phyloP scores from a whole-genome alignment of 2,113 vertebrate species.

The Machaerirhynchus nigripectus region DNA sequence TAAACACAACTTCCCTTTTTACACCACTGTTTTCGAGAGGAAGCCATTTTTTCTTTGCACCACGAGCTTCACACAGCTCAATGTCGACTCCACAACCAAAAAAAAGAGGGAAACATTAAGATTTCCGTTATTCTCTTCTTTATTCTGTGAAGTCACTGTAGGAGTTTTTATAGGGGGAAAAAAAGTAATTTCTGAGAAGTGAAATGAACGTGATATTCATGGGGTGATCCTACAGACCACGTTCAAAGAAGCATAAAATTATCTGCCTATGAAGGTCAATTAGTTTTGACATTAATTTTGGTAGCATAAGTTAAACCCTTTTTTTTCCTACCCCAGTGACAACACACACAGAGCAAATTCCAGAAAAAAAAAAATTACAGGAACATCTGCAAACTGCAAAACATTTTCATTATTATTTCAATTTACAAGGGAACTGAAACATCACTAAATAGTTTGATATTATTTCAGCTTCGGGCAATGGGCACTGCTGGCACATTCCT shows the following conservation, averaged over 20 bases:
- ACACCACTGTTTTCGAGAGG: background rate
- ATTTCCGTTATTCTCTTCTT: background rate
- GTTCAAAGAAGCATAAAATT: slow-evolving; percentile 34
- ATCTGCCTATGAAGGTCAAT: slow-evolving; percentile 28
- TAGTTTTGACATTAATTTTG: slow-evolving; percentile 36
- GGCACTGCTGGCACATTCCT: background rate
- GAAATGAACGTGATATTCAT: background rate
- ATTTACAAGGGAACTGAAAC: background rate
- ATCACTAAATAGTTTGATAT: background rate
- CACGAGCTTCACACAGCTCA: rapidly evolving
- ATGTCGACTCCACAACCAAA: background rate
- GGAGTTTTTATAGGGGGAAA: background rate
- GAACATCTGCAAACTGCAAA: background rate
- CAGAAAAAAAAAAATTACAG: background rate
- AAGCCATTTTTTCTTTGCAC: background rate
- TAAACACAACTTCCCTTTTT: background rate
- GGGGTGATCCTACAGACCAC: background rate
- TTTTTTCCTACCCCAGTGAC: background rate
- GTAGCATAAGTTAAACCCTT: background rate
- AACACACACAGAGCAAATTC: background rate
- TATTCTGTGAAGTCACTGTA: background rate
- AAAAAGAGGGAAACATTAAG: background rate
- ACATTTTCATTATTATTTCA: slow-evolving; percentile 4
- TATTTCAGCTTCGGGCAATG: background rate
- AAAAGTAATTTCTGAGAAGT: background rate